Evolutionary conservation across 2,797 vertebrate genomes (phyloP), one percentile per base, ranked within the genome.

Genomic region (Pipistrellus nathusii): DNA sequence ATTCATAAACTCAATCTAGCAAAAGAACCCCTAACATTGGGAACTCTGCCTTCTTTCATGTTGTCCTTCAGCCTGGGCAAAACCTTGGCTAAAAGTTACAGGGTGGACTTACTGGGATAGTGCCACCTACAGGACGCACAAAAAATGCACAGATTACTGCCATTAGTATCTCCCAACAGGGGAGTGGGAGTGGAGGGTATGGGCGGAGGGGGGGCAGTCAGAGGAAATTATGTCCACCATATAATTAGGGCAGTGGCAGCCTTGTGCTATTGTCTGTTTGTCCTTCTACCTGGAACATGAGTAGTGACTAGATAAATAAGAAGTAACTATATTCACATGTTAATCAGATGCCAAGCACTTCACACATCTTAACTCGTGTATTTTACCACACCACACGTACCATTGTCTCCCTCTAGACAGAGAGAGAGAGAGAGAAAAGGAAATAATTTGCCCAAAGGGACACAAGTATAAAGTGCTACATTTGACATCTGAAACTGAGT

Each of bases 401-500:
- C 30, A 53, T 69, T 41, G 84, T 64, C 35, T 27, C 69, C 51
- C 35, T 38, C 21, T 69, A 92, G 62, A 68, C 12, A 83, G 23
- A 44, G 44, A 44, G 44, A 38, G 13, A 48, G 8, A 84, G 8
- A 48, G 32, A 30, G 11, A n/a, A 32, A 46, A 75, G 44, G 32
- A 93, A 86, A 46, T 55, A 73, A 87, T 72, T 85, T 94, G 32
- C 88, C 62, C 44, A 91, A 81, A 91, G 27, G 68, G 18, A 44
- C 23, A 78, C 69, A 88, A 59, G 91, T 17, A 89, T 57, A 18
- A 96, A 95, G 48, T 62, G 27, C 69, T 90, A 80, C 35, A 69
- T 88, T 62, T 62, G 80, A 80, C 87, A 90, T 82, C 10, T 87
- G 53, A 92, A 96, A 86, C 32, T 84, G 55, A 86, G 68, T 73